Base-by-base conservation (phyloP, 2,797 vertebrate species). In the Heterohyrax brucei region DNA sequence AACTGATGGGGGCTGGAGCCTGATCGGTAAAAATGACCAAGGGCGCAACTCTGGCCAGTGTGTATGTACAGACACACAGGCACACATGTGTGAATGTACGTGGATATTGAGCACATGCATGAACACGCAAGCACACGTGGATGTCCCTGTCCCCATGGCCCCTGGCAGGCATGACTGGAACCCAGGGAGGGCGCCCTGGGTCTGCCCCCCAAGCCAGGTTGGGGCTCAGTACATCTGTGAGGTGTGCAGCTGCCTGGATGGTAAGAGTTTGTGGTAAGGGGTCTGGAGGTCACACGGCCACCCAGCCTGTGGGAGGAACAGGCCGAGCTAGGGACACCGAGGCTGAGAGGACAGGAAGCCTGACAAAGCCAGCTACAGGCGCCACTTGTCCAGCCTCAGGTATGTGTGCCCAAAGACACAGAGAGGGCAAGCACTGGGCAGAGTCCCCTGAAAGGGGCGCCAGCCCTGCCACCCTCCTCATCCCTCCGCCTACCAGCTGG, bases 241-340 rank as follows among this genome's bases (percentile, higher is more conserved):
- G 92, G 85, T 10, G 28, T 48, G 16, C 5, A 30, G 91, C 33
- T 0, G 1, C 0, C 4, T 10, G 22, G 56, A n/a, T 22, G 62
- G 79, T 64, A 39, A 6, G 30, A 39, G 70, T 59, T 61, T 66
- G 39, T 44, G 44, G 21, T 33, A 28, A 68, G 56, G 8, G 44
- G 3, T 30, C 6, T n/a, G 50, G 28, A 86, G 79, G 89, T 93
- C 5, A 0, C 1, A 18, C 0, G 3, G 10, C 44, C 92, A 93
- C 90, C 94, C 85, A 61, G 87, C 88, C 73, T 91, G 39, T 86
- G 10, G 56, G 77, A n/a, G 59, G 39, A 21, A 10, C 33, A 44
- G 33, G 33, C 33, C 10, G 70, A 44, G 14, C 22, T n/a, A 4
- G 46, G 73, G 48, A 50, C n/a, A 26, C 56, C 26, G 50, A 30